Conservation (phyloP, 1,140 invertebrate genomes). For the Phenacoccus solenopsis region DNA sequence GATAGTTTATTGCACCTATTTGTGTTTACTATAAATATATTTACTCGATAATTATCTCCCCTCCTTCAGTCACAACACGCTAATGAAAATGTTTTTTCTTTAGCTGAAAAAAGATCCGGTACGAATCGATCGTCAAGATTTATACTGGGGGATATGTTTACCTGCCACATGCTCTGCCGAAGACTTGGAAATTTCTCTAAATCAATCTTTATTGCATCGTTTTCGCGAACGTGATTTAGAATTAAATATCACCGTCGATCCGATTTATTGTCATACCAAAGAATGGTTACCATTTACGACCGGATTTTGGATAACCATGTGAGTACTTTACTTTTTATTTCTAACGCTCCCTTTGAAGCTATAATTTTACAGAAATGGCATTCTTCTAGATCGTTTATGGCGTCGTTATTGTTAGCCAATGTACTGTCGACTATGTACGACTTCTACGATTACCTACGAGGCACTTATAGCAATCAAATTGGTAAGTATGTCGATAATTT, state of each 20-base stretch:
- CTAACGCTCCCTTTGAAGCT: no score
- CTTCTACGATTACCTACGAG: not conserved
- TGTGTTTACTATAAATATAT: no score
- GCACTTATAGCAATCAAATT: not conserved
- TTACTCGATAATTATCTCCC: no score
- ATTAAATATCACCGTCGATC: conserved; percentile 18
- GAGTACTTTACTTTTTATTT: not conserved
- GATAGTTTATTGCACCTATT: no score
- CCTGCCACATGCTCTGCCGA: conserved; percentile 39
- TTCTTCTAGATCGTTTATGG: not conserved
- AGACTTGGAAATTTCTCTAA: conserved; percentile 41
- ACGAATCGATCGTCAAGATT: not conserved
- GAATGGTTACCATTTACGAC: not conserved
- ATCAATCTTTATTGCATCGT: not conserved
- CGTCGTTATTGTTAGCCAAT: not conserved
- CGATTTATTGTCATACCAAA: conserved; percentile 12
- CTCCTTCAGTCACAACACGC: no score
- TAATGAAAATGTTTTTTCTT: not conserved
- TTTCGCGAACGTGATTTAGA: conserved; percentile 13
- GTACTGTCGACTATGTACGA: not conserved
- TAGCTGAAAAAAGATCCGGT: conserved; percentile 16
- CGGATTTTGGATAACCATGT: conserved; percentile 7
- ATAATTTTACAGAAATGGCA: not conserved
- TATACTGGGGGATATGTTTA: conserved; percentile 44
- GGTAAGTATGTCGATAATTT: not conserved